A percentile compares a stretch with the other conserved stretches of the same genome.
Evolutionary conservation across 2,113 vertebrate species (phyloP).

Genomic region (Polypterus senegalus): DNA sequence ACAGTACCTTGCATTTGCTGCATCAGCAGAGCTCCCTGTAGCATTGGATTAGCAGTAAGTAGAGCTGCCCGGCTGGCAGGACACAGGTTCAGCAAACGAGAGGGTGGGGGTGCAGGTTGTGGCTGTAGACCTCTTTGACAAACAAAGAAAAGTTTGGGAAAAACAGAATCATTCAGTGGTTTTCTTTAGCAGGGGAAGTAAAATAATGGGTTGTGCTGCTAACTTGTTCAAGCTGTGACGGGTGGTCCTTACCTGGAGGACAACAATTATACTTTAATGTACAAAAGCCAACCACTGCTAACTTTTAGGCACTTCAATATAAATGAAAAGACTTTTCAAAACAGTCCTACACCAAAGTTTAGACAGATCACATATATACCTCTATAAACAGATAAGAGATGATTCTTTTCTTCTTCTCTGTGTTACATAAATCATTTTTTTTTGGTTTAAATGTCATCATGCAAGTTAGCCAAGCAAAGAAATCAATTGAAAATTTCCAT

Average conservation of each 20-base stretch:
- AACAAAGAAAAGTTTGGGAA: not conserved
- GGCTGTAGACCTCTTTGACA: slow-evolving; percentile 15
- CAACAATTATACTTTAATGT: not conserved
- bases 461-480: no score
- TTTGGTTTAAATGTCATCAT: no score
- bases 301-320: no score
- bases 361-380: no score
- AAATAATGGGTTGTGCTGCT: not conserved
- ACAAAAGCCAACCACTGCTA: no score
- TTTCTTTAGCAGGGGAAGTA: not conserved
- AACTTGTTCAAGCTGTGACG: not conserved
- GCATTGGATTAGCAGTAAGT: slow-evolving; percentile 72
- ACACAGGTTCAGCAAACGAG: slow-evolving; percentile 75
- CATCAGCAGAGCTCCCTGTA: slow-evolving; percentile 83
- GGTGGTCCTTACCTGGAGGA: not conserved
- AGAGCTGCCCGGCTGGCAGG: slow-evolving; percentile 63
- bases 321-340: no score
- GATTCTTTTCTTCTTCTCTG: no score
- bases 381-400: no score
- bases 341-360: no score
- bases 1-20: slow-evolving; percentile 89
- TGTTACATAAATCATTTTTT: no score
- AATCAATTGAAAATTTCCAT: no score
- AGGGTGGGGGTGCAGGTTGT: slow-evolving; percentile 44
- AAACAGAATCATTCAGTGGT: not conserved